Evolutionary conservation across 2,797 vertebrate species (phyloP), one percentile per base, ranked within the genome.

Genomic region (Hippoglossus hippoglossus): DNA sequence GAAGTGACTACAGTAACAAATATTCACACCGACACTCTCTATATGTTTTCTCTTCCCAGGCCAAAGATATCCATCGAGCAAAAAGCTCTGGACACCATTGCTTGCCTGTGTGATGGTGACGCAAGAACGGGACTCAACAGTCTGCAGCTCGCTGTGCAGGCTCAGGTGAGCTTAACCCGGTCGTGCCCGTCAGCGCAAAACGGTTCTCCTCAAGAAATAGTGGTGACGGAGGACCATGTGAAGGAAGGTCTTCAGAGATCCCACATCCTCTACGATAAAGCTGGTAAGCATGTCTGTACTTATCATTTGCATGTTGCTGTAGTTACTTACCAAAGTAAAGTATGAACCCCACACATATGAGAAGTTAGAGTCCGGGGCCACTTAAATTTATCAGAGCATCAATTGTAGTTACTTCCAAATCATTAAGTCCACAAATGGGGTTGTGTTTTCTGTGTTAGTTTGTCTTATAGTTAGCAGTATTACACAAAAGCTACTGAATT

Each of bases 221-320:
- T 97, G 67, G 90, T 99, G 70, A 96, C 93, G 10, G 98, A 99
- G 90, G 92, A 95, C 3, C 96, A 99, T 0, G 60, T 97, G 54
- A 99, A 99, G 85, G 98, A 98, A 84, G 98, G 97, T 18, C 95
- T 99, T 1, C 98, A 99, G 88, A 95, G 95, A 68, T 98, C 98
- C 15, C 98, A 99, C 76, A 96, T 99, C 82, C 93, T 99, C 10
- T 99, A 99, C 53, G 98, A 99, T 83, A 96, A 95, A 92, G 98
- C 98, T 64, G 98, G 98, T 97, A 82, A 92, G 95, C 75, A 22
- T 31, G 51, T 15, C 22, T 46, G 3, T 11, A 19, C 25, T 34
- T 24, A 22, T 44, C 16, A 25, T 41, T 12, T 46, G 9, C 26
- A 0, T 25, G 8, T 18, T 31, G 19, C 5, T 13, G 34, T 18